phyloP scores from a whole-genome alignment of 1,140 invertebrate genomes.

The Camponotus floridanus region DNA sequence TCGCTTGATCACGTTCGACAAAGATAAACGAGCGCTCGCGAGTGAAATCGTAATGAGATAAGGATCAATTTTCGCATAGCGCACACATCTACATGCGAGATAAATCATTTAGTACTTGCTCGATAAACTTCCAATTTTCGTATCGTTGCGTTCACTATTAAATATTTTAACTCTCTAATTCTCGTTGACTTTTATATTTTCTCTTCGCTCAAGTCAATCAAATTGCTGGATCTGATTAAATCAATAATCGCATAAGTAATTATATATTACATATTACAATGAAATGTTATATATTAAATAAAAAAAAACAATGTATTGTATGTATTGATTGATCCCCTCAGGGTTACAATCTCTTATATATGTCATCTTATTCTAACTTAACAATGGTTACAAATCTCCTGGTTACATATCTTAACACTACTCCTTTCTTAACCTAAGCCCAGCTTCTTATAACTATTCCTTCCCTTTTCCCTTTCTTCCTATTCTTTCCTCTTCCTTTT shows the following conservation, averaged over 20 bases:
- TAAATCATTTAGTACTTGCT: constrained; percentile 49
- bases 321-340: too few relatives aligned
- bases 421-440: too few relatives aligned
- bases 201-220: not conserved
- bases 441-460: too few relatives aligned
- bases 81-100: constrained; percentile 27
- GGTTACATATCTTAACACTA: too few relatives aligned
- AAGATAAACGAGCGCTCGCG: constrained; percentile 54
- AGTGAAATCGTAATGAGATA: constrained; percentile 59
- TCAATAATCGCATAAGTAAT: not conserved
- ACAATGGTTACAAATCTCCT: too few relatives aligned
- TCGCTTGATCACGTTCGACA: constrained; percentile 50
- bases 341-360: too few relatives aligned
- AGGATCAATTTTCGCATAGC: constrained; percentile 56
- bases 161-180: constrained; percentile 21
- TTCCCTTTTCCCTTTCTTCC: too few relatives aligned
- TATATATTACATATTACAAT: not conserved
- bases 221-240: not conserved
- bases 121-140: constrained; percentile 44
- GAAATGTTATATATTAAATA: not conserved
- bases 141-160: constrained; percentile 19
- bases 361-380: too few relatives aligned
- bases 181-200: not conserved
- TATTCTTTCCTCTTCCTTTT: too few relatives aligned
- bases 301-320: too few relatives aligned